Base-by-base conservation (phyloP, 2,888 invertebrate species). In the Synergus umbraculus region DNA sequence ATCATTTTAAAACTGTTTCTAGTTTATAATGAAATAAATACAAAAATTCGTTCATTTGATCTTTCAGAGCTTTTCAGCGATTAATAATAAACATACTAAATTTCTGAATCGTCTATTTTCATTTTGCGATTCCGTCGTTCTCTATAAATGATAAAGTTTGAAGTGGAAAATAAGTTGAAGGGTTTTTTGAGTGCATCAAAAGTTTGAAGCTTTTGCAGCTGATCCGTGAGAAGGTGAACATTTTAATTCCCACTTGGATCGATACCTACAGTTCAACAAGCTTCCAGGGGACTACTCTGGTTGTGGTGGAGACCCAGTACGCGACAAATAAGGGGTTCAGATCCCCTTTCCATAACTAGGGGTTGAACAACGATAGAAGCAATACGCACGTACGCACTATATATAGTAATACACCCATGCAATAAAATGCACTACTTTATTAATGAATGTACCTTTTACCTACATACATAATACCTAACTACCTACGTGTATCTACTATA, bases 201-300 rank as follows among this genome's bases (percentile, higher is more conserved):
- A 73, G 73, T 73, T 73, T 10, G 29, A 54, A 49, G 54, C 49
- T 73, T 73, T 73, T 49, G 54, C 54, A 73, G 73, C 73, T 73
- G 73, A 73, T 15, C 49, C 73, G 73, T 73, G 73, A 73, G 73
- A 73, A 73, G 54, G 73, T 37, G 73, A 73, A 73, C 73, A 73
- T 73, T 73, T 73, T 73, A 73, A 73, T 73, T 54, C 73, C 37
- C 54, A 73, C 37, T 73, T 37, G 73, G 73, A 73, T 73, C 73
- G 49, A 73, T 73, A 73, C 73, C 29, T 37, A 69, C 5, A 49
- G 9, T 69, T 22, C 18, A 46, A 22, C 18, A 67, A 18, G 13
- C 44, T 46, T 46, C 29, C 37, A 73, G 54, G 54, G 73, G 37
- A 73, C 49, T 54, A 37, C 41, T 73, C 29, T 73, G 37, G 73